A percentile compares a stretch with the other conserved stretches of the same genome.
These are phyloP conservation scores for Holothuria scabra DNA, from an alignment of 53 echinoderm and acorn worm genomes.

Conservation along the genomic window DNA sequence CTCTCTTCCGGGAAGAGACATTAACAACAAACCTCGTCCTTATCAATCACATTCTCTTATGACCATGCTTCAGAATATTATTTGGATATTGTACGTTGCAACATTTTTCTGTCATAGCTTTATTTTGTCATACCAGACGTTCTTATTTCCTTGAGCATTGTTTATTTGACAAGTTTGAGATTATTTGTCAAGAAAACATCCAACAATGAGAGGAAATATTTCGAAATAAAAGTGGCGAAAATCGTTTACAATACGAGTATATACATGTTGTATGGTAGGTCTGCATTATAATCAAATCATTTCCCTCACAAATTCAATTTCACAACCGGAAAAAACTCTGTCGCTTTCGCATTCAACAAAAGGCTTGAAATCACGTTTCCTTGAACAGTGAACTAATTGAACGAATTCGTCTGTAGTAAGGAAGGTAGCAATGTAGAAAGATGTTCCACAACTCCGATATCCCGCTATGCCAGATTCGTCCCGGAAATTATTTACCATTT, in stretches of 20 bases:
- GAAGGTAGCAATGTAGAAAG: too few relatives aligned
- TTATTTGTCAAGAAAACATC: neutral
- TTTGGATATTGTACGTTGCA: too few relatives aligned
- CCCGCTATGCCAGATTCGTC: too few relatives aligned
- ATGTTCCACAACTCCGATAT: too few relatives aligned
- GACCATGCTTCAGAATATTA: too few relatives aligned
- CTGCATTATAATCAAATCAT: conserved; percentile 40
- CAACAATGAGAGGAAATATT: neutral
- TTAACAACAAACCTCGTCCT: too few relatives aligned
- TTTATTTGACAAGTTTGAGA: conserved; percentile 4
- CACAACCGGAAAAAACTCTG: conserved; percentile 18
- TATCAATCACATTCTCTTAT: too few relatives aligned
- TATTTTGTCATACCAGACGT: neutral
- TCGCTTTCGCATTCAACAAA: conserved; percentile 29
- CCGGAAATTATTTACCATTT: too few relatives aligned
- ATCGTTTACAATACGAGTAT: conserved; percentile 25
- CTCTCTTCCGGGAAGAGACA: too few relatives aligned
- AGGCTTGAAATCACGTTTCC: conserved; percentile 15
- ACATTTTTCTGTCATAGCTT: too few relatives aligned
- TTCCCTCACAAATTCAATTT: conserved; percentile 29
- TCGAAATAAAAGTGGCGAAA: conserved; percentile 8
- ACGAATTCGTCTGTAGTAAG: conserved; percentile 22
- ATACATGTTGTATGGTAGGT: conserved; percentile 22
- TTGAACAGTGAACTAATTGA: conserved; percentile 37
- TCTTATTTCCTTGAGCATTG: conserved; percentile 11